Evolutionary conservation across 2,113 vertebrate genomes (phyloP).

Genomic region (Tiliqua scincoides): DNA sequence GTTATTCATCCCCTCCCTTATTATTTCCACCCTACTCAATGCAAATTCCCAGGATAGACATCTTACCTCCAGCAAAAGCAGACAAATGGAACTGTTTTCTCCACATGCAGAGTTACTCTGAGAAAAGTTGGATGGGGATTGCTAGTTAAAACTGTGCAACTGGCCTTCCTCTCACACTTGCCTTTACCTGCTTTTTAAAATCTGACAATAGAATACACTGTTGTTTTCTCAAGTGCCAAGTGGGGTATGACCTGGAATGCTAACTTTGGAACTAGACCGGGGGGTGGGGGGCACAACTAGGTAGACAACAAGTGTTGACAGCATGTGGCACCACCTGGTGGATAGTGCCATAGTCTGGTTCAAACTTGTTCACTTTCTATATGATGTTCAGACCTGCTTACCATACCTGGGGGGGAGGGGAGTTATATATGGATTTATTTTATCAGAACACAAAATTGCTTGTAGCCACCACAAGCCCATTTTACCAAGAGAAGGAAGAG

Average conservation of each 20-base stretch:
- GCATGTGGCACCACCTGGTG: conserved; percentile 1
- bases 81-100: not conserved
- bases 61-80: conserved; percentile 29
- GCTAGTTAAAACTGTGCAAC: conserved; percentile 1
- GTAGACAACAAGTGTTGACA: not conserved
- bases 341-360: not conserved
- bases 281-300: not conserved
- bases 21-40: conserved; percentile 35
- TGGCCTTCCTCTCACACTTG: not conserved
- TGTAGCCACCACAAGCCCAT: conserved; percentile 6
- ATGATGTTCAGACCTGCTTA: conserved; percentile 1
- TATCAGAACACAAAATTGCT: conserved; percentile 34
- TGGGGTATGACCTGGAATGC: conserved; percentile 28
- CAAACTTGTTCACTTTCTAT: not conserved
- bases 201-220: not conserved
- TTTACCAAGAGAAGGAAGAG: conserved; percentile 11
- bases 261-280: conserved; percentile 28
- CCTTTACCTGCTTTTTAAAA: not conserved
- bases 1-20: conserved; percentile 28
- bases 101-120: not conserved
- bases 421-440: conserved; percentile 31
- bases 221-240: conserved; percentile 38
- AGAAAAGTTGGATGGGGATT: conserved; percentile 20
- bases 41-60: conserved; percentile 16
- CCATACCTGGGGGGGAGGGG: not conserved